Conservation (phyloP, 2,888 invertebrate species). For the Eustalomyia histrio region DNA sequence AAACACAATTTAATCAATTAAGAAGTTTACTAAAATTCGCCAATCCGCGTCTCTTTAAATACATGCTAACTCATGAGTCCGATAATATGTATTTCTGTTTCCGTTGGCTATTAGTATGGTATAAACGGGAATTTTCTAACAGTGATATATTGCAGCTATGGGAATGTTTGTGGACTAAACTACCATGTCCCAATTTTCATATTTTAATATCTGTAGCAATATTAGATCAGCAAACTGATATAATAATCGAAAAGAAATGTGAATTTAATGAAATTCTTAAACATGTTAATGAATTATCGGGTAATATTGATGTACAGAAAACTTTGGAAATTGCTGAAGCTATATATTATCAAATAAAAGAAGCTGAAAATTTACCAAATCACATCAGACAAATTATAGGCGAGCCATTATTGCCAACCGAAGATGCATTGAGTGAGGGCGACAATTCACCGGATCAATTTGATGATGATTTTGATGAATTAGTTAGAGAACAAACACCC, state of each 20-base stretch:
- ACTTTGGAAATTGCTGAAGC: constrained; percentile 93
- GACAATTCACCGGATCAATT: constrained; percentile 73
- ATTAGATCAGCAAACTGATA: constrained; percentile 91
- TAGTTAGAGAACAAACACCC: constrained; percentile 72
- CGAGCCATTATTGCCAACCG: constrained; percentile 76
- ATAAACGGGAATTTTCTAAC: constrained; percentile 95
- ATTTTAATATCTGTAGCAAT: constrained; percentile 95
- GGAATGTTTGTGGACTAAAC: constrained; percentile 97
- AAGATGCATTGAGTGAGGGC: constrained; percentile 51
- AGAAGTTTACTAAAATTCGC: constrained; percentile 89
- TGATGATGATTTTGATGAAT: constrained; percentile 77
- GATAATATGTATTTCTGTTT: constrained; percentile 99
- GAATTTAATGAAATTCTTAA: constrained; percentile 98
- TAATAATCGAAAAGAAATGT: constrained; percentile 93
- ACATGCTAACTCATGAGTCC: constrained; percentile 84
- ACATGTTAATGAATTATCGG: constrained; percentile 96
- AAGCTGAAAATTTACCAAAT: constrained; percentile 85
- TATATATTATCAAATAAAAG: constrained; percentile 92
- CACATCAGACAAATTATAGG: constrained; percentile 87
- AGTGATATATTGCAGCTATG: constrained; percentile 93
- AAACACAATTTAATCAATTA: constrained; percentile 92
- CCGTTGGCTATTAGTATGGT: constrained; percentile 97
- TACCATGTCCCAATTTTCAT: constrained; percentile 97
- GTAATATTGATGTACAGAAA: constrained; percentile 90
- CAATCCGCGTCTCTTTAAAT: constrained; percentile 91